Percentiles rank a stretch among this genome's conserved stretches.
Evolutionary conservation across 2,113 vertebrate genomes (phyloP).

Genomic region (Nansenia antarctica): DNA sequence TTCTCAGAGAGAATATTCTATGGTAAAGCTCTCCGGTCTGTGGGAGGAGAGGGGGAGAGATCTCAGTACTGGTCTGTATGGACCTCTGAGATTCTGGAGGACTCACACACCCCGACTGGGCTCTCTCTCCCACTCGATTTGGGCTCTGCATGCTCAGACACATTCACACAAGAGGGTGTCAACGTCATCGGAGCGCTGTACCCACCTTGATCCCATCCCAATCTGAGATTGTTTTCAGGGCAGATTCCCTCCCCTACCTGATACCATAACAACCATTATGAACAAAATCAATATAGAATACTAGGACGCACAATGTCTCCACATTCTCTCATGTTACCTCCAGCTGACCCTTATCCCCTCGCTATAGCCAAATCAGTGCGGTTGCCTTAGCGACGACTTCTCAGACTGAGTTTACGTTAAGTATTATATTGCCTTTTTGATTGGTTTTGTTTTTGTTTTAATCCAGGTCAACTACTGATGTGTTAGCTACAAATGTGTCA

Average conservation of each 20-base stretch:
- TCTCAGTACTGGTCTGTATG: neutral
- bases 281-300: slow-evolving; percentile 26
- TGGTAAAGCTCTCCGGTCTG: neutral
- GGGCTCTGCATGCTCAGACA: slow-evolving; percentile 29
- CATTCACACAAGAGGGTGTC: slow-evolving; percentile 19
- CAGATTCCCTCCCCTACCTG: neutral
- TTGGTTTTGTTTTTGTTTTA: slow-evolving; percentile 29
- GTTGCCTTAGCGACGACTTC: slow-evolving; percentile 54
- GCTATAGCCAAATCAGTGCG: slow-evolving; percentile 59
- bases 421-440: slow-evolving; percentile 46
- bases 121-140: slow-evolving; percentile 3
- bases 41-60: neutral
- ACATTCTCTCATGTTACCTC: slow-evolving; percentile 11
- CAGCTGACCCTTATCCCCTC: slow-evolving; percentile 35
- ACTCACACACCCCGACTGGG: neutral
- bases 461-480: no score
- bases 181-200: slow-evolving; percentile 37
- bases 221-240: slow-evolving; percentile 42
- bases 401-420: slow-evolving; percentile 39
- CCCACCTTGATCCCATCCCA: slow-evolving; percentile 47
- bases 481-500: no score
- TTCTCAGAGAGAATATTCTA: neutral
- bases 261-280: slow-evolving; percentile 15
- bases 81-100: neutral
- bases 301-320: slow-evolving; percentile 35